These are phyloP conservation scores for Tachina grossa DNA, from an alignment of 2,888 invertebrate species.

Conservation along the genomic window DNA sequence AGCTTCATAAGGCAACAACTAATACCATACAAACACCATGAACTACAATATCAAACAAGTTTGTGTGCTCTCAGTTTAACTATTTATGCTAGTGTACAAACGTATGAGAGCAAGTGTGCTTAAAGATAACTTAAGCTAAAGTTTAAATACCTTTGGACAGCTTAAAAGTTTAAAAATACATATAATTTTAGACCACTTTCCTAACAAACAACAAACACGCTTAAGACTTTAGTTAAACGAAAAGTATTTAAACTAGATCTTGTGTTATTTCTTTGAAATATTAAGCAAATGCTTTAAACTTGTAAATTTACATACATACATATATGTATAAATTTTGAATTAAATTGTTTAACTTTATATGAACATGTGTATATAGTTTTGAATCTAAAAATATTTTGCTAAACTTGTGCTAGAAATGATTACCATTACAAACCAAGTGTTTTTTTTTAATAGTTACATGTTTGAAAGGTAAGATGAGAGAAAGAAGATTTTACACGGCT, in stretches of 20 bases:
- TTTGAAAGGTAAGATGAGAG: background rate
- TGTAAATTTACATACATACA: background rate
- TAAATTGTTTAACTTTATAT: background rate
- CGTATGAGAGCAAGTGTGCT: slow-evolving; percentile 21
- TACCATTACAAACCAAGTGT: slow-evolving; percentile 17
- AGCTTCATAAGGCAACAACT: slow-evolving; percentile 74
- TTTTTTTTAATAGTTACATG: slow-evolving; percentile 49
- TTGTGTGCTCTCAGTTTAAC: background rate
- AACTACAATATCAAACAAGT: slow-evolving; percentile 23
- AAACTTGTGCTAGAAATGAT: slow-evolving; percentile 36
- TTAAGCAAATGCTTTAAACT: background rate
- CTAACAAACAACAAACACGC: slow-evolving; percentile 28
- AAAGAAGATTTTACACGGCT: slow-evolving; percentile 19
- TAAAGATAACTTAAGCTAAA: slow-evolving; percentile 75
- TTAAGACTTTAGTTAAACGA: slow-evolving; percentile 19
- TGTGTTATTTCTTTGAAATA: slow-evolving; percentile 35
- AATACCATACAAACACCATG: slow-evolving; percentile 39
- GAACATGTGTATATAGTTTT: background rate
- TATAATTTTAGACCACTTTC: slow-evolving; percentile 56
- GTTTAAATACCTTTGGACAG: slow-evolving; percentile 82
- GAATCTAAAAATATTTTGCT: slow-evolving; percentile 1
- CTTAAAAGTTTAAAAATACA: slow-evolving; percentile 77
- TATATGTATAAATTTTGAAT: background rate
- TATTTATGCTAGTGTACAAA: background rate
- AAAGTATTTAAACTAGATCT: slow-evolving; percentile 44